phyloP scores from a whole-genome alignment of 2,113 vertebrate genomes.

The Eleginops maclovinus region DNA sequence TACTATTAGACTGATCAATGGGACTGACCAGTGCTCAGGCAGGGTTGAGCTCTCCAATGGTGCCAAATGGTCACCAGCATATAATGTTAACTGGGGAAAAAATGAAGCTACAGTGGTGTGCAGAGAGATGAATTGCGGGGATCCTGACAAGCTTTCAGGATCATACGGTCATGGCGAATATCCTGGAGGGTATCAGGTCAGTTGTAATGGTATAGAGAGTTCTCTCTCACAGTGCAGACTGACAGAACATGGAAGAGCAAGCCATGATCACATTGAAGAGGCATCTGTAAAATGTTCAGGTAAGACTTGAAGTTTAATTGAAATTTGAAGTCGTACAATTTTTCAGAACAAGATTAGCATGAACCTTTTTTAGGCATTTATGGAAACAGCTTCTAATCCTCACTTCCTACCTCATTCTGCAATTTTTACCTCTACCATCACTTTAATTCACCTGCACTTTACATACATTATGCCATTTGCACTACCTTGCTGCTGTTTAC shows the following conservation, averaged over 20 bases:
- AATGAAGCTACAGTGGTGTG: conserved; percentile 72
- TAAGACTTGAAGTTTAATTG: conserved; percentile 23
- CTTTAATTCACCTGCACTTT: no score
- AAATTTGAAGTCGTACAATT: neutral
- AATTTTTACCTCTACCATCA: no score
- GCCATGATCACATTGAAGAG: neutral
- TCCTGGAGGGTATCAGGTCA: conserved; percentile 38
- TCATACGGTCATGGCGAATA: conserved; percentile 9
- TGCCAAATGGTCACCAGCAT: conserved; percentile 51
- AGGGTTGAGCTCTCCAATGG: conserved; percentile 56
- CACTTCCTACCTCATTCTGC: no score
- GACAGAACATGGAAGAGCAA: conserved; percentile 6
- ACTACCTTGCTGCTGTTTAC: no score
- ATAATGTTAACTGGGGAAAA: conserved; percentile 55
- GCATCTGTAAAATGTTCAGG: conserved; percentile 70
- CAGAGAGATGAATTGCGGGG: conserved; percentile 75
- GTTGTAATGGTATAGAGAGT: conserved; percentile 54
- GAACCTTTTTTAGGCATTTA: neutral
- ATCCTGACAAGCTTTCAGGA: conserved; percentile 28
- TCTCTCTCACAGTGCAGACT: conserved; percentile 61
- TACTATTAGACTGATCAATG: conserved; percentile 56
- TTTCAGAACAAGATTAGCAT: neutral
- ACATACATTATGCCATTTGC: no score
- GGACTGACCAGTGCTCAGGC: conserved; percentile 69
- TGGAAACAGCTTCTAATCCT: neutral